Evolutionary conservation across 2,888 invertebrate genomes (phyloP).

Genomic region (Halictus ligatus): DNA sequence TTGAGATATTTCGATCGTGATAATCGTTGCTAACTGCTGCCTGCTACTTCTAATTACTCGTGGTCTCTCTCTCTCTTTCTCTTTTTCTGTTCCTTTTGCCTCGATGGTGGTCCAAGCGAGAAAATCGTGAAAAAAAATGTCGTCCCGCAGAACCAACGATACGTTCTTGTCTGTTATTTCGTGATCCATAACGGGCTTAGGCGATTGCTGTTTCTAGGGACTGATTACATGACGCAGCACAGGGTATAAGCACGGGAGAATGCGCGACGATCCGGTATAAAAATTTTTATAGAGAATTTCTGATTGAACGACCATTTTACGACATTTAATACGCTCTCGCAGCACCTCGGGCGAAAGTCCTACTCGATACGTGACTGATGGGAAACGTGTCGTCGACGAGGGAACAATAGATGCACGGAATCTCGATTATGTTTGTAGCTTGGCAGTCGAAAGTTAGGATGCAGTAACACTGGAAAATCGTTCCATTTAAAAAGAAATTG

Average conservation of each 20-base stretch:
- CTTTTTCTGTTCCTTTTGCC: not conserved
- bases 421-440: not conserved
- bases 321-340: slow-evolving; percentile 57
- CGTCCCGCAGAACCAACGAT: not conserved
- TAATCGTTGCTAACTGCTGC: slow-evolving; percentile 60
- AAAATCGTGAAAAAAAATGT: slow-evolving; percentile 21
- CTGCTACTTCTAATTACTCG: slow-evolving; percentile 63
- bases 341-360: not conserved
- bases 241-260: slow-evolving; percentile 27
- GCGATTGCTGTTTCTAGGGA: slow-evolving; percentile 31
- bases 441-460: not conserved
- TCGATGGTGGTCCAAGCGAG: no score
- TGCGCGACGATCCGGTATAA: slow-evolving; percentile 57
- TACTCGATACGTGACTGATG: slow-evolving; percentile 31
- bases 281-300: slow-evolving; percentile 66
- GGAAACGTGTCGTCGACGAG: slow-evolving; percentile 1
- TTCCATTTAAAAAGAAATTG: no score
- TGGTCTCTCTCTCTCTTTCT: no score
- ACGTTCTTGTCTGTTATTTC: slow-evolving; percentile 13
- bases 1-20: slow-evolving; percentile 67
- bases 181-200: slow-evolving; percentile 17
- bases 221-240: slow-evolving; percentile 62
- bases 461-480: not conserved
- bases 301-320: slow-evolving; percentile 67
- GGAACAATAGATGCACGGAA: not conserved